phyloP scores from a whole-genome alignment of 53 echinoderm and acorn worm genomes.

The Luidia sarsii region DNA sequence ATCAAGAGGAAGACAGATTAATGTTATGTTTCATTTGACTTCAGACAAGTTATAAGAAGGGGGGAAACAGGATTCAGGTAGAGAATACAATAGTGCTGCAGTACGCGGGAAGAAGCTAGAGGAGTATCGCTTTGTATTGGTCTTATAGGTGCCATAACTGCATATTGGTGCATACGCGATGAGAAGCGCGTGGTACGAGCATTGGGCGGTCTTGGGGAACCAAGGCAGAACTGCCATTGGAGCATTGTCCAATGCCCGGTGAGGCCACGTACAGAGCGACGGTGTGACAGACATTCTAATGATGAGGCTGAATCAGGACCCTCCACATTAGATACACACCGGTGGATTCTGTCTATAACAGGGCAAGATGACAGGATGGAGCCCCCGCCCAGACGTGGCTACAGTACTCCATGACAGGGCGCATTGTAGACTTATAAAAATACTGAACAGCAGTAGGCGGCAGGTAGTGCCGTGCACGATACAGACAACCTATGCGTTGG shows the following conservation, averaged over 20 bases:
- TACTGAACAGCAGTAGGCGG: background rate
- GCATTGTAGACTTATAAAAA: slow-evolving; percentile 23
- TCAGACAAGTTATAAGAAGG: background rate
- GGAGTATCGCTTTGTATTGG: background rate
- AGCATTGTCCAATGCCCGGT: slow-evolving; percentile 5
- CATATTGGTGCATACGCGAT: background rate
- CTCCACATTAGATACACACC: background rate
- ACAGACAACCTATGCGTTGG: too few species aligned
- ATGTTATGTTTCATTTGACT: background rate
- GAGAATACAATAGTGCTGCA: background rate
- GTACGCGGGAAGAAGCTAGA: slow-evolving; percentile 5
- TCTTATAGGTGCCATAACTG: background rate
- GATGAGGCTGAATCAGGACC: background rate
- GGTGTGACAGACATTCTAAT: background rate
- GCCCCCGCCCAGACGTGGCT: slow-evolving; percentile 8
- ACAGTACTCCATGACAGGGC: slow-evolving; percentile 18
- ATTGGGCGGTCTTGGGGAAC: slow-evolving; percentile 7
- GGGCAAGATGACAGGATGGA: slow-evolving; percentile 3
- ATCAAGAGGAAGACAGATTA: background rate
- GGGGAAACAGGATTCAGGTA: slow-evolving; percentile 2
- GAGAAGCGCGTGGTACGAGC: slow-evolving; percentile 3
- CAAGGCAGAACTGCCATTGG: background rate
- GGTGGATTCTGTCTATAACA: slow-evolving; percentile 8
- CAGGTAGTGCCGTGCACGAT: too few species aligned
- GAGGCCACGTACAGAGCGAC: background rate